phyloP scores from a whole-genome alignment of 1,140 invertebrate species.

The Drosophila carrolli region DNA sequence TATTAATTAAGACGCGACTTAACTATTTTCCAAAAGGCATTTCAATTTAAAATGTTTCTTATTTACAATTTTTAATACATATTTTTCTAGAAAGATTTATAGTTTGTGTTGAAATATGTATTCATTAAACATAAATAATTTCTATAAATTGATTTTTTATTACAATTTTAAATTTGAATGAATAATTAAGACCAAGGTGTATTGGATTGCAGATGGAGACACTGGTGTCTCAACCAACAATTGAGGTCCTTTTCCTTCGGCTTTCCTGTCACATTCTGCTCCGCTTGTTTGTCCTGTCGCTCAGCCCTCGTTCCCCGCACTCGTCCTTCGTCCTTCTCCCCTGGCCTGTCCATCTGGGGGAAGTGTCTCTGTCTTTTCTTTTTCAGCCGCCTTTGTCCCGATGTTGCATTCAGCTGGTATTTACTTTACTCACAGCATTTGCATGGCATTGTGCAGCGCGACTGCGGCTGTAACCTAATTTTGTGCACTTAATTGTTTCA shows the following conservation, averaged over 20 bases:
- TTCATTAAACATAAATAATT: too few relatives aligned
- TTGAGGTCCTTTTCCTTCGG: constrained; percentile 23
- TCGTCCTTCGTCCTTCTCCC: not conserved
- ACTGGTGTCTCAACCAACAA: constrained; percentile 19
- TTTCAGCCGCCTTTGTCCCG: constrained; percentile 39
- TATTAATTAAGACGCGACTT: too few relatives aligned
- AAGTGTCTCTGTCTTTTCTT: constrained; percentile 40
- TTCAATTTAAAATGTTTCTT: too few relatives aligned
- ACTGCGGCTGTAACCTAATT: constrained; percentile 77
- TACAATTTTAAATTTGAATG: not conserved
- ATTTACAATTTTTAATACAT: too few relatives aligned
- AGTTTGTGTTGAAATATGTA: too few relatives aligned
- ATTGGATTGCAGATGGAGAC: constrained; percentile 2
- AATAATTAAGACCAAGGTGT: constrained; percentile 2
- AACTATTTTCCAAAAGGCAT: too few relatives aligned
- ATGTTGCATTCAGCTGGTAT: constrained; percentile 60
- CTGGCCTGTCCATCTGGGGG: constrained; percentile 10
- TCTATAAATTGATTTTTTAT: too few relatives aligned
- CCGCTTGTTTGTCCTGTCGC: constrained; percentile 34
- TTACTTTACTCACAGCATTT: constrained; percentile 77
- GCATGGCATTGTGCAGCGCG: constrained; percentile 68
- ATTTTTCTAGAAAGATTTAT: too few relatives aligned
- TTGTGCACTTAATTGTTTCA: constrained; percentile 81
- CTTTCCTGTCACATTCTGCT: constrained; percentile 56
- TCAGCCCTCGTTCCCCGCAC: not conserved